Base-by-base conservation (phyloP, 2,888 invertebrate genomes). In the Drosophila prostipennis region DNA sequence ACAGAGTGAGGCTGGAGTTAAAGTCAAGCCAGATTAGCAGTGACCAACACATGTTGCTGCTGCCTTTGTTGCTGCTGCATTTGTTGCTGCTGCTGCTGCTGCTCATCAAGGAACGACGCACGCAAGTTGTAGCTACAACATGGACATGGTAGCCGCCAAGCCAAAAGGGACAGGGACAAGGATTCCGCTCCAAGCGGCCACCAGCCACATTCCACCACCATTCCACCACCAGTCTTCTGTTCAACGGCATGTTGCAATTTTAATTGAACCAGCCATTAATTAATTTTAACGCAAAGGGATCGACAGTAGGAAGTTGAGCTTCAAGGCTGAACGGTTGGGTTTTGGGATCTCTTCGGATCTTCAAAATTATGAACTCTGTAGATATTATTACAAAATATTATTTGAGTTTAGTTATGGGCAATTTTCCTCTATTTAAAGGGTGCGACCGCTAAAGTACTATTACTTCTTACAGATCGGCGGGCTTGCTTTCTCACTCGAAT, bases 231-330 rank as follows among this genome's bases (percentile, higher is more conserved):
- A 52, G 16, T 19, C 39, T 37, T 8, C 77, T 89, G 90, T 88
- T 89, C 88, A 87, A 89, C 89, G 78, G 85, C 89, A 89, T 91
- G 91, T 90, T 89, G 90, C 90, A 90, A 91, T 91, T 90, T 91
- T 91, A 91, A 91, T 91, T 91, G 91, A 91, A 91, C 87, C 83
- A 90, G 89, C 89, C 90, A 91, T 91, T 91, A 91, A 91, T 91
- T 91, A 91, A 90, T 91, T 90, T 89, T 79, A 84, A 89, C 83
- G 89, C 61, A 26, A 58, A 48, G 58, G 36, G 13, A 46, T 42
- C 19, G 23, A 6, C 11, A 19, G 19, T 42, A 42, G 42, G 19
- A 42, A 42, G 42, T 23, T 1, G 19, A 13, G 11, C 10, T 42
- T 42, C 40, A 42, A 42, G 40, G 40, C 10, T 42, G 8, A 14